Evolutionary conservation across 1,140 invertebrate species (phyloP), one percentile per base, ranked within the genome.

Genomic region (Spodoptera frugiperda): DNA sequence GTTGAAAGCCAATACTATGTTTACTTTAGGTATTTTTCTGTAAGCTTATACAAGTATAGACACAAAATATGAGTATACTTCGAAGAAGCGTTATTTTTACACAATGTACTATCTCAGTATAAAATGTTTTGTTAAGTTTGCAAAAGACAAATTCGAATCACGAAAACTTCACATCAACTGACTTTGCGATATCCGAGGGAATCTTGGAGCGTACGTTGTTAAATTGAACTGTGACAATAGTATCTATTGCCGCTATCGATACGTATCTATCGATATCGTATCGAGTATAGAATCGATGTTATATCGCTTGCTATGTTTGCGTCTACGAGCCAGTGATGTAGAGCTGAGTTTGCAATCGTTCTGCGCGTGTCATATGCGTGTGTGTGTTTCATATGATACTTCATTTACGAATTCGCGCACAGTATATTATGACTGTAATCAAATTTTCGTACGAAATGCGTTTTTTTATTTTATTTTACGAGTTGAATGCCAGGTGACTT

Each of bases 221-320:
- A 79, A 86, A 87, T 87, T 84, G 80, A 81, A 82, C 79, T 80
- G 81, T 84, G 84, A 87, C 86, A 84, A 82, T 85, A 78, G 75
- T 86, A 84, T 84, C 81, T 79, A 81, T 82, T 77, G 77, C 73
- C 65, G 76, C 76, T 80, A 82, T 84, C 79, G 80, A 75, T 83
- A 83, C 73, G 79, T 77, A 76, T 76, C 75, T 55, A 78, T 72
- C 54, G 76, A 75, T 79, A 78, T 68, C 59, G 59, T 77, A 82
- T 80, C 49, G 80, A 68, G 51, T 77, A 70, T 70, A 54, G 67
- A 9, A 73, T 82, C 71, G 63, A 48, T 55, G 53, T 75, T 79
- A 76, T 78, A 84, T 81, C 72, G 46, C 63, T 49, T 71, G 77
- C 77, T 72, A 76, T 75, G 70, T 78, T 63, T 78, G 77, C 57